Evolutionary conservation across 1,140 invertebrate genomes (phyloP).

Genomic region (Drosophila sproati): DNA sequence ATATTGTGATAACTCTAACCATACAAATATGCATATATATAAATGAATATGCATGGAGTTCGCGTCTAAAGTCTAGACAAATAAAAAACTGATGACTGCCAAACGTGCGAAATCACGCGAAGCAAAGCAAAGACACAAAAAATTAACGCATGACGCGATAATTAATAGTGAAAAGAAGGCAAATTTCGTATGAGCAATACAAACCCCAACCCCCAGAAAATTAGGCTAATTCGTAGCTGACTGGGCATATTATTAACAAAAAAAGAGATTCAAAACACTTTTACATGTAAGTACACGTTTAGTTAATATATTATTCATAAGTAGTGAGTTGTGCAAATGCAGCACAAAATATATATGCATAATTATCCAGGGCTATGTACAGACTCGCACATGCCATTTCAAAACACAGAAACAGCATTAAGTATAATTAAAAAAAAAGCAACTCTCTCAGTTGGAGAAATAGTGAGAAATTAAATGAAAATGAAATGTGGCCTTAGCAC

Average conservation of each 20-base stretch:
- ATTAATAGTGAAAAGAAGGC: constrained; percentile 29
- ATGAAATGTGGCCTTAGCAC: constrained; percentile 52
- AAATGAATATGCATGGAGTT: constrained; percentile 5
- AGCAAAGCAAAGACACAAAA: constrained; percentile 15
- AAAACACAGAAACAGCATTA: constrained; percentile 31
- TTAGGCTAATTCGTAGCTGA: constrained; percentile 28
- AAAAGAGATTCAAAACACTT: neutral
- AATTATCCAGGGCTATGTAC: constrained; percentile 40
- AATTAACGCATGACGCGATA: constrained; percentile 54
- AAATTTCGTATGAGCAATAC: constrained; percentile 23
- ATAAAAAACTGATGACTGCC: constrained; percentile 25
- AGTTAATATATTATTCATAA: constrained; percentile 41
- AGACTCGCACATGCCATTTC: constrained; percentile 29
- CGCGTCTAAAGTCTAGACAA: constrained; percentile 27
- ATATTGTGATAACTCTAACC: constrained; percentile 3
- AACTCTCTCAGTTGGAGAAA: neutral
- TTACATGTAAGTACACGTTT: neutral
- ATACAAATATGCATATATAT: constrained; percentile 14
- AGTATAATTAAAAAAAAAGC: constrained; percentile 50
- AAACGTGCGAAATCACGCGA: constrained; percentile 49
- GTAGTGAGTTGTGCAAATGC: constrained; percentile 22
- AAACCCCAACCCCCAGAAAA: constrained; percentile 1
- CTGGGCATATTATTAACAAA: neutral
- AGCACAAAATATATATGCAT: constrained; percentile 9
- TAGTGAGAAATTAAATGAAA: constrained; percentile 31